phyloP scores from a whole-genome alignment of 2,113 vertebrate genomes.

The Plecturocebus donacophilus region DNA sequence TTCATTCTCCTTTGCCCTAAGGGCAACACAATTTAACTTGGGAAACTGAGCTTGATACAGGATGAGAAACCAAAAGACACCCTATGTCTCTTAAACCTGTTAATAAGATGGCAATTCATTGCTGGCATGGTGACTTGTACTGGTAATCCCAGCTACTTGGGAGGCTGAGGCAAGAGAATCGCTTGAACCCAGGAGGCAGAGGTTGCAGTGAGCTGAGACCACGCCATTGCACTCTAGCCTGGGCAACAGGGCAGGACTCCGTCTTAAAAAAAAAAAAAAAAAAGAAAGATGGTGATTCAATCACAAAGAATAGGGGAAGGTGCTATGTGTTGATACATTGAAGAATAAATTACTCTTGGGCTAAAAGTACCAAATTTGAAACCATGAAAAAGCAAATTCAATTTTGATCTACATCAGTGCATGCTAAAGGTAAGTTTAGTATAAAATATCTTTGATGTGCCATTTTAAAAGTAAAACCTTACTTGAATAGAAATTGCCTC shows the following conservation, averaged over 20 bases:
- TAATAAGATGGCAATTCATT: not conserved
- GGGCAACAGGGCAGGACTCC: too few relatives aligned
- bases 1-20: not conserved
- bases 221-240: too few relatives aligned
- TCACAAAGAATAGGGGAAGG: not conserved
- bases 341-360: not conserved
- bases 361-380: not conserved
- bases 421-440: not conserved
- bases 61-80: not conserved
- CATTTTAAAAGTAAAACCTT: constrained; percentile 62
- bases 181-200: too few relatives aligned
- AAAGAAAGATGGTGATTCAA: not conserved
- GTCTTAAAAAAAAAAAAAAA: too few relatives aligned
- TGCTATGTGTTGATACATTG: not conserved
- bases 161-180: too few relatives aligned
- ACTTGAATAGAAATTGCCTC: constrained; percentile 37
- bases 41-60: not conserved
- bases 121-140: too few relatives aligned
- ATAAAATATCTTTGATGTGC: constrained; percentile 20
- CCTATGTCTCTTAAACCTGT: not conserved
- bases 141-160: too few relatives aligned
- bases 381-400: not conserved
- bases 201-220: too few relatives aligned
- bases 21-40: not conserved
- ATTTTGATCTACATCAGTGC: not conserved